Base-by-base conservation (phyloP, 2,888 invertebrate species). In the Dasypogon diadema region DNA sequence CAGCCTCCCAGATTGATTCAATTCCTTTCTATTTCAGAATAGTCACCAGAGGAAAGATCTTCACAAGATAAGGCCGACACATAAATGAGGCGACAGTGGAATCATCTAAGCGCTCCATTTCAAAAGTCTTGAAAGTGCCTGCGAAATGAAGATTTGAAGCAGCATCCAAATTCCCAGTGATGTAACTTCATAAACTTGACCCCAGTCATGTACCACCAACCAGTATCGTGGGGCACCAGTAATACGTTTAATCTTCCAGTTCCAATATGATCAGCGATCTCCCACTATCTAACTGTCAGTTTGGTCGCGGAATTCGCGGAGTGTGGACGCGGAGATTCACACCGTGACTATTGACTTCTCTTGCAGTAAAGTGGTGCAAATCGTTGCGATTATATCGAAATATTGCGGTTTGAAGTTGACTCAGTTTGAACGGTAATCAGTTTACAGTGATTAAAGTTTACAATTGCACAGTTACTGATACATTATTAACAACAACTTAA, bases 101-200 rank as follows among this genome's bases (percentile, higher is more conserved):
- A 46, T 65, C 24, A 65, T 65, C 48, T 22, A 46, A 65, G 12
- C 24, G 26, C 24, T 21, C 46, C 65, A 48, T 63, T 63, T 63
- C 63, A 21, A 42, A 16, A 14, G 3, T 48, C 12, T 48, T 48
- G 3, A 5, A 30, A 30, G 8, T 5, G 8, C 30, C 8, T 42
- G 30, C 34, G 21, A 54, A 18, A 22, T 16, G 54, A 70, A 54
- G 48, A 70, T 16, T 21, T 70, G 54, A 70, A 54, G 18, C n/a
- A n/a, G n/a, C 70, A 54, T 54, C 54, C 54, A 24, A 70, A 70
- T 46, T 34, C 70, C 70, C 42, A 51, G 56, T 77, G 77, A 77
- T 77, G 77, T 77, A 77, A 77, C 34, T 74, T 74, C 65, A 37
- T 73, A 77, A 75, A 77, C 77, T 77, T 77, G 77, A 77, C 77